phyloP scores from a whole-genome alignment of 92 coral and sea anemone species.

The Heliopora coerulea region DNA sequence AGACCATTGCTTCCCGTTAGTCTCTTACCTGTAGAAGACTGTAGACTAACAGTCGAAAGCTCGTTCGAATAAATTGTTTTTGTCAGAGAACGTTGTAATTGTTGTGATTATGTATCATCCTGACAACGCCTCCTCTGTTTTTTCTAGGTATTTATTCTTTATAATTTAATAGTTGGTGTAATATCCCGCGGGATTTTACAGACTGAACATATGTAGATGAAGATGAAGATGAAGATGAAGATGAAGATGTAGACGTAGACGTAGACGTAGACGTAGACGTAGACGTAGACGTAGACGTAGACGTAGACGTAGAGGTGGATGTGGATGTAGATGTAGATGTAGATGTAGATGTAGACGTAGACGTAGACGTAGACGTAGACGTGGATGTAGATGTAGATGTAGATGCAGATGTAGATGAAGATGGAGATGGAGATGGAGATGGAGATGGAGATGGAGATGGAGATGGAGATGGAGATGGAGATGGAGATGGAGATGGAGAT shows the following conservation, averaged over 20 bases:
- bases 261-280: background rate
- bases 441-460: background rate
- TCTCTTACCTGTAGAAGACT: too few species aligned
- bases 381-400: constrained; percentile 62
- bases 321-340: background rate
- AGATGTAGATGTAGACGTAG: background rate
- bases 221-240: background rate
- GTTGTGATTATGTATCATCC: too few species aligned
- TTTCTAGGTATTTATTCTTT: too few species aligned
- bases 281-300: background rate
- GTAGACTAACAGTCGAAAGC: too few species aligned
- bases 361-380: background rate
- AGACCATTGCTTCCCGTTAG: too few species aligned
- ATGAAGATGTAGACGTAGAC: constrained; percentile 69
- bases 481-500: background rate
- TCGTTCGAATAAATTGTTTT: too few species aligned
- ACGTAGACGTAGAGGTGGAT: background rate
- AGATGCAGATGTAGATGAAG: constrained; percentile 26
- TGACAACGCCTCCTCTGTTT: too few species aligned
- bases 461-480: background rate
- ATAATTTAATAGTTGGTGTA: too few species aligned
- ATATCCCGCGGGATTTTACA: too few species aligned
- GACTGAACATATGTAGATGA: too few species aligned
- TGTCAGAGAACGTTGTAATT: too few species aligned
- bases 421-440: background rate